Evolutionary conservation across 2,113 vertebrate genomes (phyloP), one percentile per base, ranked within the genome.

Genomic region (Lycocorax pyrrhopterus): DNA sequence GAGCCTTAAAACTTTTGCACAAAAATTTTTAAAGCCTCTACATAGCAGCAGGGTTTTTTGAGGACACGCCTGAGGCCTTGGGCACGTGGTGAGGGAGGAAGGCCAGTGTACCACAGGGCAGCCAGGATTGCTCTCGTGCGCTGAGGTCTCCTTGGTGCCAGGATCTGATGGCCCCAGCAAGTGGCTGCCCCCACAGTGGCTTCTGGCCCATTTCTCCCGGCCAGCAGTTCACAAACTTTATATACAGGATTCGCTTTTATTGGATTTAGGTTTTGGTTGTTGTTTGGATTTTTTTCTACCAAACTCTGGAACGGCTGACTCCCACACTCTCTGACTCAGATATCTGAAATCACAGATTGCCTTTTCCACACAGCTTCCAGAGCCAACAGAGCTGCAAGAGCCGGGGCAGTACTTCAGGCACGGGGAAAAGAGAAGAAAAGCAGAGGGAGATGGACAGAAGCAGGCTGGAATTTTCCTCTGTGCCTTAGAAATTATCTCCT

Each of bases 51-150:
- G 67, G 75, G 53, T 90, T 58, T 52, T 68, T 27, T 73, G 59
- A 90, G 87, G 87, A 83, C 82, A 82, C 0, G 1, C 20, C 18
- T 83, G 63, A 73, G 33, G 51, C 20, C 19, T 37, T 35, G 41
- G 35, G 43, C 9, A 4, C 4, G 2, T 16, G 30, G 52, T 1
- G 3, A 80, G 33, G 37, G 41, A 64, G 33, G 9, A 64, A 89
- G 60, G 35, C 25, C 47, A 56, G 47, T 0, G 0, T 2, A 17
- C 8, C 6, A 2, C 29, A 11, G 23, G 69, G 35, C 56, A 78
- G 56, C 47, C 56, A 52, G 35, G 68, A 20, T 1, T 19, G 8
- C 37, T 56, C 46, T 14, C 0, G 0, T 2, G 2, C 20, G 18
- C 22, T 5, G 17, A 80, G 37, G 32, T 73, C 9, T 10, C 39